These are phyloP conservation scores for Graptemys geographica DNA, from an alignment of 2,797 vertebrate species.

Conservation along the genomic window DNA sequence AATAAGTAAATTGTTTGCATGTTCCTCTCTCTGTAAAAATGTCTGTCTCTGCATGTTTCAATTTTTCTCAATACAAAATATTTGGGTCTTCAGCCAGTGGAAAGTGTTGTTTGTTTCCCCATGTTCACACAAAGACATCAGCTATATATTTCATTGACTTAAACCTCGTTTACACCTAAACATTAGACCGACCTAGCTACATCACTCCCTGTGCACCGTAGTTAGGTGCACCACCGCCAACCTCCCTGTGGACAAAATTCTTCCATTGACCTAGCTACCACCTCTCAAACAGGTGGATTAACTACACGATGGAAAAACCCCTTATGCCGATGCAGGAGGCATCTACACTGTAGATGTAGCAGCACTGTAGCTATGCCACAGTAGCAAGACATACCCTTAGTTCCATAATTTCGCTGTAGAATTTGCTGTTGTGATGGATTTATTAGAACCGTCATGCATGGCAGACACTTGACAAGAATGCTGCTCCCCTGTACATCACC, in stretches of 20 bases:
- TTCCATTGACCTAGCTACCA: not conserved
- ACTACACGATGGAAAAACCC: not conserved
- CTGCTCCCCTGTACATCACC: not conserved
- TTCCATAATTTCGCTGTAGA: not conserved
- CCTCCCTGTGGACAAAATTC: not conserved
- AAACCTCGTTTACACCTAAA: not conserved
- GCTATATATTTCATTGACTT: not conserved
- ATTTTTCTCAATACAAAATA: not conserved
- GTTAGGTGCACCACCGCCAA: not conserved
- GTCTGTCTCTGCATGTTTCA: not conserved
- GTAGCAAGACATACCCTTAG: not conserved
- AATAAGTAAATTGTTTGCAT: not conserved
- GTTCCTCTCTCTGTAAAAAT: not conserved
- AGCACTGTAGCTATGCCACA: not conserved
- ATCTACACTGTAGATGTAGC: not conserved
- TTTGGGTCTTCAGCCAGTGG: not conserved
- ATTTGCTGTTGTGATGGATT: fast-evolving
- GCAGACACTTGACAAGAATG: not conserved
- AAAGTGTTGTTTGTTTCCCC: not conserved
- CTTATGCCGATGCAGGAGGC: not conserved
- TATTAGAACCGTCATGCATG: not conserved
- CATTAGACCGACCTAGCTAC: not conserved
- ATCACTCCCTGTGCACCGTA: not conserved
- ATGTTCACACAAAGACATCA: not conserved
- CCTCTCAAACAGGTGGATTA: not conserved